Evolutionary conservation across 1,140 invertebrate genomes (phyloP), one percentile per base, ranked within the genome.

Genomic region (Homarus americanus): DNA sequence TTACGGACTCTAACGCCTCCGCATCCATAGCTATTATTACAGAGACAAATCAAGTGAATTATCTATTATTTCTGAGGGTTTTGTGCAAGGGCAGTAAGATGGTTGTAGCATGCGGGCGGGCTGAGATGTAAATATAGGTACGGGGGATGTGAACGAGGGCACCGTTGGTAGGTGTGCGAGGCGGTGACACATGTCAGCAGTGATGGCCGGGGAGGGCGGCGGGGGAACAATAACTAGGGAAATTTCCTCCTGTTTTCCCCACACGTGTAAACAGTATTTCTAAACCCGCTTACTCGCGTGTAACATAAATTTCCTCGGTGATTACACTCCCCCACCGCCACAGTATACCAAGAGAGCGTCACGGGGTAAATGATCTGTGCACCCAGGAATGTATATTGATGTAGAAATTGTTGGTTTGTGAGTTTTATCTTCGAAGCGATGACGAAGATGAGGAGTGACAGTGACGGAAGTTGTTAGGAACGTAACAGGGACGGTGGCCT

Each of bases 121-220:
- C 12, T 20, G 20, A 53, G 82, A 53, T 34, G 32, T 82, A 82
- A 63, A 82, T 86, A 86, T 76, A 86, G 83, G 69, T 53, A n/a
- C n/a, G 32, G 69, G 38, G 34, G 69, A 85, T 85, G 69, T 24
- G 36, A 72, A 85, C 66, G 69, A 44, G 38, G 66, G 38, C 58
- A 40, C 58, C 34, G 66, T 69, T 32, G 41, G 41, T 53, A 36
- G 38, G 72, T 75, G 83, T 40, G 69, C 20, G 41, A 49, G 20
- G 41, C 20, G 28, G 41, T 24, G 83, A 86, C 72, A 73, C 69
- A 38, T 53, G 72, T 73, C 80, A 82, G 32, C 80, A 32, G 24
- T 83, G 82, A 83, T 83, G 82, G 82, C 82, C n/a, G 12, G 49
- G 36, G 49, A 10, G 73, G 36, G 34, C 32, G 3, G 44, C 28